phyloP scores from a whole-genome alignment of 2,797 vertebrate species.

The Brotula barbata region DNA sequence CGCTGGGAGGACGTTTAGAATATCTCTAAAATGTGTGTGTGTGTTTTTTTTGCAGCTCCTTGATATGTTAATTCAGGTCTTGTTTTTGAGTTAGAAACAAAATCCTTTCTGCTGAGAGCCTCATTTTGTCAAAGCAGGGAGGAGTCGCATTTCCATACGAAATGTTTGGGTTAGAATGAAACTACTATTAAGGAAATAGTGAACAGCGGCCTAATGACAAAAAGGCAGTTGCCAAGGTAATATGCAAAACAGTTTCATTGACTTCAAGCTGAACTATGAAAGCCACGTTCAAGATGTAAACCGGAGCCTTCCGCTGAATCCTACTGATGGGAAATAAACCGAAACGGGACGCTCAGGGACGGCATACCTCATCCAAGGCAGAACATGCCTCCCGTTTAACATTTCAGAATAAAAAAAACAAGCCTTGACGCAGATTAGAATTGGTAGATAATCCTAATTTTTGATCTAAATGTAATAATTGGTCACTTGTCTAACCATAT shows the following conservation, averaged over 20 bases:
- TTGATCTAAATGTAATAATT: too few species aligned
- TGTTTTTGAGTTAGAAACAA: conserved; percentile 70
- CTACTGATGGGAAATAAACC: conserved; percentile 31
- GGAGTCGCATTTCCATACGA: conserved; percentile 78
- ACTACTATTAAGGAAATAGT: conserved; percentile 73
- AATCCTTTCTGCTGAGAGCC: conserved; percentile 70
- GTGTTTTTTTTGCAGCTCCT: conserved; percentile 50
- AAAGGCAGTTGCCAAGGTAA: conserved; percentile 77
- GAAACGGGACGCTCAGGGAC: too few species aligned
- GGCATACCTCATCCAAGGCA: too few species aligned
- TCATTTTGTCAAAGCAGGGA: conserved; percentile 71
- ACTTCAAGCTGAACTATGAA: conserved; percentile 67
- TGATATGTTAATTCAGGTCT: conserved; percentile 73
- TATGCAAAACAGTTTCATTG: conserved; percentile 74
- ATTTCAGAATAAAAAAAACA: too few species aligned
- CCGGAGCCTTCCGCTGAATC: conserved; percentile 36
- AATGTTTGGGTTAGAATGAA: conserved; percentile 71
- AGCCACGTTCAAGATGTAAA: conserved; percentile 54
- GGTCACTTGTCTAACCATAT: too few species aligned
- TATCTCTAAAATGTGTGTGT: too few species aligned
- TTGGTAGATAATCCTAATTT: too few species aligned
- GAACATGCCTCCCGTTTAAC: neutral
- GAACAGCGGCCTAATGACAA: conserved; percentile 71
- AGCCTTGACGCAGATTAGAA: too few species aligned
- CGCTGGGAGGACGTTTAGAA: conserved; percentile 65